A percentile compares a stretch with the other conserved stretches of the same genome.
phyloP scores from a whole-genome alignment of 2,797 vertebrate species.

The Nyctibius grandis region DNA sequence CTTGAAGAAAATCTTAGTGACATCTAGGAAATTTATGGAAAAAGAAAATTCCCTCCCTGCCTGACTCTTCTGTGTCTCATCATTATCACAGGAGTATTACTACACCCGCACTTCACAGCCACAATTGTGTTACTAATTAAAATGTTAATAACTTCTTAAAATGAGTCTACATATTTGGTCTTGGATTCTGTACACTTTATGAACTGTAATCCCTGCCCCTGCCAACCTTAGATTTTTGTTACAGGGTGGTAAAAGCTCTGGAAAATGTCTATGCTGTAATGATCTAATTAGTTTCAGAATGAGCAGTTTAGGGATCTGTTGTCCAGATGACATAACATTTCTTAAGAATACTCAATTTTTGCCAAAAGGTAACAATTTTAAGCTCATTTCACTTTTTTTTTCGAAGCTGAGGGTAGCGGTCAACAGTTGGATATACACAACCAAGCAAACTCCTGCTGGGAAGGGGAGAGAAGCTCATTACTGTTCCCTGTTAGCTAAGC shows the following conservation, averaged over 20 bases:
- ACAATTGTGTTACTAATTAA: neutral
- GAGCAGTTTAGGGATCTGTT: neutral
- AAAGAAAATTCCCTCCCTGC: neutral
- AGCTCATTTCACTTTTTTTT: neutral
- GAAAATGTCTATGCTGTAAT: neutral
- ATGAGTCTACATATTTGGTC: rapidly evolving
- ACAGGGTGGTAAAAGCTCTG: neutral
- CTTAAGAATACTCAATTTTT: neutral
- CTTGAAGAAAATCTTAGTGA: neutral
- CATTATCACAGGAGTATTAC: neutral
- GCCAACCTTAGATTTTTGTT: neutral
- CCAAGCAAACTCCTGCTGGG: neutral
- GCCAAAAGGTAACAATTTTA: neutral
- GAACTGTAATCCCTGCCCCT: neutral
- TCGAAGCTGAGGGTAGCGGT: neutral
- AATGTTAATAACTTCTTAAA: neutral
- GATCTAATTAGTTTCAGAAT: neutral
- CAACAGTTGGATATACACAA: neutral
- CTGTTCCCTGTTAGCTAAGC: neutral
- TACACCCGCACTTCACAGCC: neutral
- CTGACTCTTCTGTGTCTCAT: neutral
- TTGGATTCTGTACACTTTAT: neutral
- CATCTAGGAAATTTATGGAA: neutral
- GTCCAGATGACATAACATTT: neutral
- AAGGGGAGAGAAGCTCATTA: neutral